Evolutionary conservation across 2,888 invertebrate species (phyloP).

Genomic region (Hirtodrosophila cameraria): DNA sequence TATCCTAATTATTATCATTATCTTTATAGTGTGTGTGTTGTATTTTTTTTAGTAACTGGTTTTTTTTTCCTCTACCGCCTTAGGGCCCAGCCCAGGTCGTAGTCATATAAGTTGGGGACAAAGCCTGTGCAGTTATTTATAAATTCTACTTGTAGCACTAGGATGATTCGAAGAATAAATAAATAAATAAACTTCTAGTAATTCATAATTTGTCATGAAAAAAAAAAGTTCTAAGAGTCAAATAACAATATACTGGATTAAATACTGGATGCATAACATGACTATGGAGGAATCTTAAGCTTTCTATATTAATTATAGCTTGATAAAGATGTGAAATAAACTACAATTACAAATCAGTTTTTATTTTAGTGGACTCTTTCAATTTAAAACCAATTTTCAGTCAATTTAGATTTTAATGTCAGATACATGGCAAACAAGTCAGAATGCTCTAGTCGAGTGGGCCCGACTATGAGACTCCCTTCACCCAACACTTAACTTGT

Average conservation of each 20-base stretch:
- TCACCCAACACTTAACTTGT: too few species aligned
- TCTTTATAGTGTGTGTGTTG: slow-evolving; percentile 41
- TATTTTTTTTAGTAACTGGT: slow-evolving; percentile 66
- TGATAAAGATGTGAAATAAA: slow-evolving; percentile 34
- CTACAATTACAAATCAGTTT: not conserved
- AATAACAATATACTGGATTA: slow-evolving; percentile 20
- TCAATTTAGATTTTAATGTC: too few species aligned
- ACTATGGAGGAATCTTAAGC: slow-evolving; percentile 16
- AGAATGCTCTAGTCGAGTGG: too few species aligned
- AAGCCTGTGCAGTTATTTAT: too few species aligned
- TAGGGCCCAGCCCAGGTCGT: slow-evolving; percentile 25
- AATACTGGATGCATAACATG: slow-evolving; percentile 10
- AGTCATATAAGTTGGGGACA: slow-evolving; percentile 70
- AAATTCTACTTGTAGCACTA: too few species aligned
- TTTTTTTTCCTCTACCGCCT: slow-evolving; percentile 32
- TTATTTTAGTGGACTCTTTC: too few species aligned
- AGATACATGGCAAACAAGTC: too few species aligned
- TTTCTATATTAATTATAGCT: slow-evolving; percentile 21
- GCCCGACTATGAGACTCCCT: too few species aligned
- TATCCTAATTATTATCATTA: slow-evolving; percentile 5
- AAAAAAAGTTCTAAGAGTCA: slow-evolving; percentile 70
- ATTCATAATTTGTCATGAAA: too few species aligned
- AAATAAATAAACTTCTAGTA: too few species aligned
- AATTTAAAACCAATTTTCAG: too few species aligned
- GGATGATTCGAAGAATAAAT: too few species aligned